Evolutionary conservation across 1,140 invertebrate species (phyloP).

Genomic region (Venustaconcha ellipsiformis): DNA sequence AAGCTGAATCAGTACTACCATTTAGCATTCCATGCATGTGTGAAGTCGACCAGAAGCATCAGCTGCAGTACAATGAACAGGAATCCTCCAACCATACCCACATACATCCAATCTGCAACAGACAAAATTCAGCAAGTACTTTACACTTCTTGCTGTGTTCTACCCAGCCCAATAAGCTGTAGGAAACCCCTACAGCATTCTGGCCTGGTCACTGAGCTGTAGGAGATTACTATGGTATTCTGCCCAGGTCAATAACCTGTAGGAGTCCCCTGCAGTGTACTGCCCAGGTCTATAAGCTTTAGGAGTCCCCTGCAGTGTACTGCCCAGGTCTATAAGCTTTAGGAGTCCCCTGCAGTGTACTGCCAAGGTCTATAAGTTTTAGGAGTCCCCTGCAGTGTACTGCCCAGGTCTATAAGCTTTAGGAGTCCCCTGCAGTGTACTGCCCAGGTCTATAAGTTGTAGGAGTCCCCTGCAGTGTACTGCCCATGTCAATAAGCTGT

Average conservation of each 20-base stretch:
- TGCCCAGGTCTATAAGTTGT: background rate
- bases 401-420: no score
- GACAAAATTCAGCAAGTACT: background rate
- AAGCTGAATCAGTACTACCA: slow-evolving; percentile 74
- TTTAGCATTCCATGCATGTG: slow-evolving; percentile 92
- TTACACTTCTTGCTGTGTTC: background rate
- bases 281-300: background rate
- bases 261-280: background rate
- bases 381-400: no score
- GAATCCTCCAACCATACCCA: slow-evolving; percentile 96
- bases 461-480: no score
- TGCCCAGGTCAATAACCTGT: no score
- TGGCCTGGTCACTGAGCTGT: no score
- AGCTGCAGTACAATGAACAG: slow-evolving; percentile 97
- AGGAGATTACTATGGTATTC: no score
- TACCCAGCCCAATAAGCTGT: background rate
- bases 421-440: background rate
- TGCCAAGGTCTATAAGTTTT: no score
- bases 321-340: no score
- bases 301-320: no score
- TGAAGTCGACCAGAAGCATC: slow-evolving; percentile 96
- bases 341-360: no score
- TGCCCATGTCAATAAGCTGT: no score
- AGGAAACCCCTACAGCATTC: background rate
- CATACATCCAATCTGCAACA: slow-evolving; percentile 91